phyloP scores from a whole-genome alignment of 2,113 vertebrate species.

The Talpa occidentalis region DNA sequence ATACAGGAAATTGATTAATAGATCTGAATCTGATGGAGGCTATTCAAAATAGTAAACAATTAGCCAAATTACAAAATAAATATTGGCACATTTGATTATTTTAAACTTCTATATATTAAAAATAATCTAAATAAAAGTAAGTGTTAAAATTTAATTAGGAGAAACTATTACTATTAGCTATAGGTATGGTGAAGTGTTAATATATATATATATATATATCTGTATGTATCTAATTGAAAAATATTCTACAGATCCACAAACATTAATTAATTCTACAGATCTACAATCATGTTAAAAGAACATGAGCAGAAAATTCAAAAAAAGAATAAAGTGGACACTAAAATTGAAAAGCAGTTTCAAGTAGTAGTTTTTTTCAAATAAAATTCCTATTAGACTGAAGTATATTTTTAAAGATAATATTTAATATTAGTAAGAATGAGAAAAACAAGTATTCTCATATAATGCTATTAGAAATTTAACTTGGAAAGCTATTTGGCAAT shows the following conservation, averaged over 20 bases:
- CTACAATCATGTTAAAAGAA: background rate
- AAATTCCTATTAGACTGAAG: constrained; percentile 46
- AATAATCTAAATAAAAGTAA: constrained; percentile 28
- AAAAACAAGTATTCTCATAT: constrained; percentile 53
- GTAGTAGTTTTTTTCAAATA: constrained; percentile 51
- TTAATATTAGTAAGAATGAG: constrained; percentile 9
- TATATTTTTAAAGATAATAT: constrained; percentile 46
- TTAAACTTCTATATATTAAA: background rate
- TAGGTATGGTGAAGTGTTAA: background rate
- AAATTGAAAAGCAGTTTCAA: background rate
- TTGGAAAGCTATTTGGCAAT: constrained; percentile 66
- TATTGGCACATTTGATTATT: background rate
- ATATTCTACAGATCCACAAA: background rate
- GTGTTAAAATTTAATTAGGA: background rate
- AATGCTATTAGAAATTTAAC: constrained; percentile 62
- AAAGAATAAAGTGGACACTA: background rate
- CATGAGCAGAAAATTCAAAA: background rate
- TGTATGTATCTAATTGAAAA: background rate
- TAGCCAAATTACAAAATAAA: constrained; percentile 33
- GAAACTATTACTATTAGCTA: background rate
- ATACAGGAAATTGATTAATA: constrained; percentile 7
- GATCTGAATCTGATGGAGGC: background rate
- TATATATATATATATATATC: background rate
- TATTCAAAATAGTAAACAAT: constrained; percentile 31
- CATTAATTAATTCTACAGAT: too few species aligned